phyloP scores from a whole-genome alignment of 2,113 vertebrate species.

The Tonatia bakeri region DNA sequence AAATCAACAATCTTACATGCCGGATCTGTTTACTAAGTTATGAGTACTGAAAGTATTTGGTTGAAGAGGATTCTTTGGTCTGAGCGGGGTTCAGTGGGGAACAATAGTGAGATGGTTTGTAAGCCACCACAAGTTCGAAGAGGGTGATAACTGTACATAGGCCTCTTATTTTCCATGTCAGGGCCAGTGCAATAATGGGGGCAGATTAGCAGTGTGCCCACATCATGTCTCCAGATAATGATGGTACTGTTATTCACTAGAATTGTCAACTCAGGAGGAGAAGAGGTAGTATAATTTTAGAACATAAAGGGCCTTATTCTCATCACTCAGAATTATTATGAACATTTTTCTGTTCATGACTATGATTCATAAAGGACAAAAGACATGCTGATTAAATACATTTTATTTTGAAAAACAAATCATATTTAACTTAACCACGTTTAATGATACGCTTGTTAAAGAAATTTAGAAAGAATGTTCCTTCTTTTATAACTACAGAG shows the following conservation, averaged over 20 bases:
- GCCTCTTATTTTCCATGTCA: neutral
- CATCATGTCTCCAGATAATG: neutral
- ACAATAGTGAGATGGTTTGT: neutral
- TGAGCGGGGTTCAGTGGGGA: neutral
- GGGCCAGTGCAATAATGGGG: neutral
- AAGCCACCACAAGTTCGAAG: neutral
- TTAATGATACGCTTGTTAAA: conserved; percentile 39
- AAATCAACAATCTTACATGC: neutral
- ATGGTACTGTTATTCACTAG: neutral
- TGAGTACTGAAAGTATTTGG: neutral
- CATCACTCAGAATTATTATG: neutral
- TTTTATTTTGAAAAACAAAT: conserved; percentile 47
- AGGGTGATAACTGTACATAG: neutral
- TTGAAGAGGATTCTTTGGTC: neutral
- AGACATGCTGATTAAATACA: neutral
- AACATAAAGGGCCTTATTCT: neutral
- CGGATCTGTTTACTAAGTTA: neutral
- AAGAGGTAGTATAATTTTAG: neutral
- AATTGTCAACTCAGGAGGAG: neutral
- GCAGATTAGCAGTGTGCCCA: neutral
- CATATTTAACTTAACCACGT: conserved; percentile 24
- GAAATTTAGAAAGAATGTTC: conserved; percentile 49
- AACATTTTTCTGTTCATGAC: conserved; percentile 27
- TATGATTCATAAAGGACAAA: neutral
- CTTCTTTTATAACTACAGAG: conserved; percentile 44